Evolutionary conservation across 2,888 invertebrate genomes (phyloP).

Genomic region (Mesodorylaimus sp.): DNA sequence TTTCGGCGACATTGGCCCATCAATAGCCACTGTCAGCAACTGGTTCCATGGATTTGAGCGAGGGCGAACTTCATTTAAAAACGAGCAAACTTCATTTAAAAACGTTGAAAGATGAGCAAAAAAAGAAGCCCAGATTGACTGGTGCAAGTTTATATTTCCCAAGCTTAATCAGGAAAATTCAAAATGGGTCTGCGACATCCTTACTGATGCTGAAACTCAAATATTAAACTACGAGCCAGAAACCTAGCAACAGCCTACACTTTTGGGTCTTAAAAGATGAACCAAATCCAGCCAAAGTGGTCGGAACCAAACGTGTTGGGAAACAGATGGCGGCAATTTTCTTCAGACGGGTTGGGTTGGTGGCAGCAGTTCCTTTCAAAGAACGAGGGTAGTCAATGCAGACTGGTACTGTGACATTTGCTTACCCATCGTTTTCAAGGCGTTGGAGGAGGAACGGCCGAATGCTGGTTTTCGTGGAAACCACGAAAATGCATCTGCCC

Average conservation of each 20-base stretch:
- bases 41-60: neutral
- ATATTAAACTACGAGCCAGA: neutral
- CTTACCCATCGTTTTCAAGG: neutral
- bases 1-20: neutral
- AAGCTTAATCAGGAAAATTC: neutral
- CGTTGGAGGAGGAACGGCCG: neutral
- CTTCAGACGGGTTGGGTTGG: neutral
- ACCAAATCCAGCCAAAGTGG: neutral
- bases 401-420: neutral
- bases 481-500: neutral
- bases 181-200: neutral
- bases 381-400: neutral
- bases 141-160: neutral
- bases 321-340: neutral
- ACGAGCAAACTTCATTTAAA: neutral
- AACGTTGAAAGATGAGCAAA: too few species aligned
- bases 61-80: neutral
- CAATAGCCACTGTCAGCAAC: neutral
- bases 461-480: neutral
- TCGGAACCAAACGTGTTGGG: neutral
- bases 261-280: slow-evolving; percentile 1
- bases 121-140: neutral
- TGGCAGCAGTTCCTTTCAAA: neutral
- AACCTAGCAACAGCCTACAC: neutral
- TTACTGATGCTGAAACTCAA: neutral